Evolutionary conservation across 2,113 vertebrate genomes (phyloP), one percentile per base, ranked within the genome.

Genomic region (Heterochromis multidens): DNA sequence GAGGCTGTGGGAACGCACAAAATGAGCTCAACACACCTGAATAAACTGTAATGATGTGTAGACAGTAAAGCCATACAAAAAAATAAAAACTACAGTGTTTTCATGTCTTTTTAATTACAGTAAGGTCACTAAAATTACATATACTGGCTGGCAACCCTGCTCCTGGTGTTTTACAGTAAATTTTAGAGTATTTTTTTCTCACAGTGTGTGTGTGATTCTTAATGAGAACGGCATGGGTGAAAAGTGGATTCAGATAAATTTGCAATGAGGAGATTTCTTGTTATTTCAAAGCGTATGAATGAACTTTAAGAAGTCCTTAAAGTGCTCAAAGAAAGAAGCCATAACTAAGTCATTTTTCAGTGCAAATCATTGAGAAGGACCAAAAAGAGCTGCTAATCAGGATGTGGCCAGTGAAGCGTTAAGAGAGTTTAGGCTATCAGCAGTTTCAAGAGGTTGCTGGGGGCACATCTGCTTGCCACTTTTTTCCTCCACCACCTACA

Each of bases 381-480:
- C 59, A 56, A 79, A 79, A 29, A 25, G 11, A 17, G 49, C 19
- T 40, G 49, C 62, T 76, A 56, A 91, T 86, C 62, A 25, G 54
- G 63, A 88, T 37, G 40, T 79, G 67, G 72, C 59, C 14, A 23
- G 86, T 87, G 84, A 88, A 91, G 87, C 13, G 35, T 88, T 91
- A 84, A 54, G 27, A 74, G 85, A 79, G 60, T 79, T 86, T 62
- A 85, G 82, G 88, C 46, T 52, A 74, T 74, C 27, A 54, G 80
- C 27, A 63, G 80, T 43, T 91, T 46, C 11, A 52, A 79, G 83
- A 87, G 88, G 87, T 87, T 89, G 77, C 21, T 74, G 84, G n/a
- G 89, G 87, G 54, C 89, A 92, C 88, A 93, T 91, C 88, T 92
- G 87, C 86, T 88, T 25, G 72, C 67, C 62, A 77, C 35, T 40